Base-by-base conservation (phyloP, 2,888 invertebrate genomes). In the Lasioglossum malachurum region DNA sequence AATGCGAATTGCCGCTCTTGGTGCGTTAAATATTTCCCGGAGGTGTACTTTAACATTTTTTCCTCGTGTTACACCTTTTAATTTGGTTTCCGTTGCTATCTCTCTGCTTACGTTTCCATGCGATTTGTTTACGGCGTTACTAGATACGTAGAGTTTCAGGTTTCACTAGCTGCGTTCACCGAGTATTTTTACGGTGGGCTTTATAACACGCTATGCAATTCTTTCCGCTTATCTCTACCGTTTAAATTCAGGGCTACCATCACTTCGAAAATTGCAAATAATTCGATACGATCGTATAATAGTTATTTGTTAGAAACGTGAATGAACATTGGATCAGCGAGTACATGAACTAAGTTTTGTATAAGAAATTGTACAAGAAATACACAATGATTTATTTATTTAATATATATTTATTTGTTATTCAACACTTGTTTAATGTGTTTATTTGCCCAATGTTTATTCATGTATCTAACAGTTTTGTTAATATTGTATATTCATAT, bases 61-160 rank as follows among this genome's bases (percentile, higher is more conserved):
- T 31, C 41, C 64, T 38, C 31, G 12, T 31, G 76, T 76, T 76
- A 64, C 64, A 64, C 31, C 64, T 44, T 64, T 76, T 64, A 60
- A 76, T 76, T 64, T 44, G 38, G n/a, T 41, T 41, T 41, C 31
- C 75, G 4, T 16, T 16, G 67, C 31, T 75, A 64, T 41, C 27
- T 75, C 31, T 12, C 27, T 41, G 57, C 60, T 10, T 23, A 64
- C 44, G 75, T 60, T 38, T 27, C 38, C 53, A 19, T 38, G 41
- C 60, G 69, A 69, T 75, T 75, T 75, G 44, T 75, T 75, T 75
- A 64, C 60, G 23, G 19, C 27, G 75, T 60, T 75, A 41, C 60
- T 44, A 64, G 46, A 64, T 27, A 31, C 46, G 27, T 1, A 4
- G 44, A 41, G 76, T 46, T 64, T 76, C 46, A 23, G 31, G 76